These are phyloP conservation scores for Stictonetta naevosa DNA, from an alignment of 2,113 vertebrate species.

Conservation along the genomic window DNA sequence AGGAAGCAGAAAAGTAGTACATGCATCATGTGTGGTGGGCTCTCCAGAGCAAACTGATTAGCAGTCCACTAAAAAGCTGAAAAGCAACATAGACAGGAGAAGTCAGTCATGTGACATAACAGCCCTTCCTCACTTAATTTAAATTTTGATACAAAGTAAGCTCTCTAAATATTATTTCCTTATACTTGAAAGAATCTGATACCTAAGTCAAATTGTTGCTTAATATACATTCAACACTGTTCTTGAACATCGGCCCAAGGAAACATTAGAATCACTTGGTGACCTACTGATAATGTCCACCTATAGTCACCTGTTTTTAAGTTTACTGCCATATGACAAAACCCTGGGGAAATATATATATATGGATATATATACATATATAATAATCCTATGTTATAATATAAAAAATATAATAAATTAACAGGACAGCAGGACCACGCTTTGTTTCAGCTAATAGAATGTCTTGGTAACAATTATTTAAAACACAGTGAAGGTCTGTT, in stretches of 20 bases:
- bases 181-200: neutral
- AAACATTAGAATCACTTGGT: no score
- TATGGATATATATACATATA: neutral
- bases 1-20: neutral
- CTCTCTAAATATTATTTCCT: neutral
- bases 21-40: rapidly evolving
- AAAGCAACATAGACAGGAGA: rapidly evolving
- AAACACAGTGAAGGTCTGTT: neutral
- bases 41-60: neutral
- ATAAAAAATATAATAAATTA: neutral
- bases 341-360: rapidly evolving
- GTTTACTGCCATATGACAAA: neutral
- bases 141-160: neutral
- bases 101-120: neutral
- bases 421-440: neutral
- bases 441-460: neutral
- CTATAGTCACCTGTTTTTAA: neutral
- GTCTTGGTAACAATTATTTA: neutral
- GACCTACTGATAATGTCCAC: no score
- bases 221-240: neutral
- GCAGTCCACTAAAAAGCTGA: neutral
- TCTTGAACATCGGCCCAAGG: neutral
- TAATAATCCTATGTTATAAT: neutral
- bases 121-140: neutral
- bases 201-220: neutral